A percentile compares a stretch with the other conserved stretches of the same genome.
Conservation (phyloP, 2,888 invertebrate species). For the Papilio protenor region DNA sequence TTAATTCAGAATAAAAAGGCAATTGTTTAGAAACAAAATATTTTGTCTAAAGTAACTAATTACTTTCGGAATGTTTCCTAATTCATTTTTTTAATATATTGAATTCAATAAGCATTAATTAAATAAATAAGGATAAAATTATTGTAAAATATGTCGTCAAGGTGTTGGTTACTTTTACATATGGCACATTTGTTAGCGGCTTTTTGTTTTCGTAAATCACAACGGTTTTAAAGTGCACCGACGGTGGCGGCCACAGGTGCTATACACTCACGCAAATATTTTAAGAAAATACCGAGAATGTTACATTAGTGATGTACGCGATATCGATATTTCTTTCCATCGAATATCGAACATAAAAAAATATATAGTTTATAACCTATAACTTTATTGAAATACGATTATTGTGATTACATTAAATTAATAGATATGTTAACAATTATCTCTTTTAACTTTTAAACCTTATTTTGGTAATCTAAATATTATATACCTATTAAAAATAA, state of each 20-base stretch:
- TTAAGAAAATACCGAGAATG: constrained; percentile 80
- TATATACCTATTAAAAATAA: neutral
- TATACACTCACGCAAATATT: constrained; percentile 82
- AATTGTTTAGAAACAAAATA: neutral
- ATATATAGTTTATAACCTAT: neutral
- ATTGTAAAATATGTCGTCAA: neutral
- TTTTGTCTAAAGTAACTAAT: neutral
- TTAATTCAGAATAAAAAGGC: no score
- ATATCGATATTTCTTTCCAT: constrained; percentile 49
- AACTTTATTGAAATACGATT: neutral
- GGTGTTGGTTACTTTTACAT: constrained; percentile 44
- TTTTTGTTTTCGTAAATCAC: constrained; percentile 78
- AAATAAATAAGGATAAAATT: neutral
- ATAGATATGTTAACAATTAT: neutral
- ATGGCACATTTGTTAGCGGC: constrained; percentile 58
- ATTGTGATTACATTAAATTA: neutral
- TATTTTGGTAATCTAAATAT: neutral
- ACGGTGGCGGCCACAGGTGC: constrained; percentile 78
- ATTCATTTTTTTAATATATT: neutral
- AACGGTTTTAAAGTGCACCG: constrained; percentile 77
- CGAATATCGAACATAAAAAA: neutral
- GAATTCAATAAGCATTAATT: neutral
- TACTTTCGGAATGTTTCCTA: neutral
- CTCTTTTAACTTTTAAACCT: neutral
- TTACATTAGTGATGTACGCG: constrained; percentile 63